A percentile compares a stretch with the other conserved stretches of the same genome.
phyloP scores from a whole-genome alignment of 2,113 vertebrate species.

The Chionis minor region DNA sequence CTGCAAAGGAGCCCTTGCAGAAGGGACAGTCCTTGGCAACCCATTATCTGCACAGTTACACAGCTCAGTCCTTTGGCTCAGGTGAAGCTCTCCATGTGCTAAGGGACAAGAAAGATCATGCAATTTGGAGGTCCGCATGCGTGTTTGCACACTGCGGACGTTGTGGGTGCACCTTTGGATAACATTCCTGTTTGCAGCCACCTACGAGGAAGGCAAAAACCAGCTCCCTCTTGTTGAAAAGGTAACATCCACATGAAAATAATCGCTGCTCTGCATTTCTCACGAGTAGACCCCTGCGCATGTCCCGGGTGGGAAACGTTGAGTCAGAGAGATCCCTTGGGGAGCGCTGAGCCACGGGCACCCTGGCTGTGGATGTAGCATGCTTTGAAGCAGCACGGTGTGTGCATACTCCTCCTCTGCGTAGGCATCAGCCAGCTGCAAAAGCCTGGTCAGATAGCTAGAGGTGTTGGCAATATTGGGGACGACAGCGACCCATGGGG shows the following conservation, averaged over 20 bases:
- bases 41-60: not conserved
- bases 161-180: not conserved
- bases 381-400: not conserved
- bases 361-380: not conserved
- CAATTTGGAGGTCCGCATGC: not conserved
- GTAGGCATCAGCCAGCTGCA: not conserved
- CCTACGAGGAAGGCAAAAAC: not conserved
- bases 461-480: not conserved
- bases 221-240: fast-evolving
- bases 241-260: not conserved
- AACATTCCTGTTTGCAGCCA: not conserved
- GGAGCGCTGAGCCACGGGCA: not conserved
- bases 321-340: not conserved
- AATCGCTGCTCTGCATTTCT: not conserved
- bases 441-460: not conserved
- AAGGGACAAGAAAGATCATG: not conserved
- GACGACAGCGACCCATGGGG: fast-evolving
- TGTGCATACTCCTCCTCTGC: not conserved
- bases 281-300: not conserved
- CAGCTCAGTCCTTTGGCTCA: not conserved
- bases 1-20: not conserved
- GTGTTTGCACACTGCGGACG: not conserved
- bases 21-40: not conserved
- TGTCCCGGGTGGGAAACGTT: not conserved
- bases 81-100: not conserved